A percentile compares a stretch with the other conserved stretches of the same genome.
phyloP scores from a whole-genome alignment of 2,888 invertebrate species.

The Lamellibrachia columna region DNA sequence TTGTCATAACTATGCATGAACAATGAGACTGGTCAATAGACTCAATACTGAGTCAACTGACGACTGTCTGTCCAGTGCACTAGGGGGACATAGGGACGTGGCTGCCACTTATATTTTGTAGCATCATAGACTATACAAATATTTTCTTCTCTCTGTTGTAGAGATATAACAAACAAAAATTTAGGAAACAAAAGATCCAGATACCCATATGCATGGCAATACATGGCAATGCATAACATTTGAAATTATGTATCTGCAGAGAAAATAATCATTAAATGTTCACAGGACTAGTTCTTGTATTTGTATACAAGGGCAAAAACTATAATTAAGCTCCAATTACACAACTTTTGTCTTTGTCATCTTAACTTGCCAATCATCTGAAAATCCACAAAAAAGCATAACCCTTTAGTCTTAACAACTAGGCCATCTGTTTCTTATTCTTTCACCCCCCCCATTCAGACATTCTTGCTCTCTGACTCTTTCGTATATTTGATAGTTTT shows the following conservation, averaged over 20 bases:
- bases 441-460: not conserved
- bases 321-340: not conserved
- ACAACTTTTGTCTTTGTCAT: not conserved
- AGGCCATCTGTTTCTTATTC: not conserved
- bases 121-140: not conserved
- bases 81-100: not conserved
- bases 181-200: no score
- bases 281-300: not conserved
- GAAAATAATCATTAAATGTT: not conserved
- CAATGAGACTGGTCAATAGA: not conserved
- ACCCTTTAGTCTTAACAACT: not conserved
- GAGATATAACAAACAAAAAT: no score
- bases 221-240: not conserved
- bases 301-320: not conserved
- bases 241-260: not conserved
- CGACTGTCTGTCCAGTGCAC: not conserved
- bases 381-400: no score
- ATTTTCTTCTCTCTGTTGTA: no score
- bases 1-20: not conserved
- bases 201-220: no score
- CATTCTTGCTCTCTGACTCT: not conserved
- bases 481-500: not conserved
- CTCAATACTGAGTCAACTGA: not conserved
- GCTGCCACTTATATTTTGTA: not conserved
- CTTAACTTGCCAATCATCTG: no score